Conservation (phyloP, 2,113 vertebrate genomes). For the Colossoma macropomum region DNA sequence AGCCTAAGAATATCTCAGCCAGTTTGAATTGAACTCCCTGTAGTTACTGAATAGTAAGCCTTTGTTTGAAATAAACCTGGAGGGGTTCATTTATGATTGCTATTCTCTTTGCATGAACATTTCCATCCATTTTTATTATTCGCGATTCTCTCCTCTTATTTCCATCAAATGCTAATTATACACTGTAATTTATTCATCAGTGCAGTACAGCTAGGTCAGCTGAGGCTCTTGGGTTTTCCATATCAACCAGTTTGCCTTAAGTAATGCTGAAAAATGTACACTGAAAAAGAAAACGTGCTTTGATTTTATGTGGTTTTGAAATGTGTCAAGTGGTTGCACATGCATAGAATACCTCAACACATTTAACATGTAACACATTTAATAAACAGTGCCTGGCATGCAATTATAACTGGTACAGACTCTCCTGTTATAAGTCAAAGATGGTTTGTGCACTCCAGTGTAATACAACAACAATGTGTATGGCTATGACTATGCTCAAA, state of each 20-base stretch:
- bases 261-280: no score
- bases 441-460: no score
- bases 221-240: not conserved
- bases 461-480: not conserved
- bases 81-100: not conserved
- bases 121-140: not conserved
- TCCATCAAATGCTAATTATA: not conserved
- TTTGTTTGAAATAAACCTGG: no score
- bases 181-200: not conserved
- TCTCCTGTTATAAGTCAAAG: no score
- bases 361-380: no score
- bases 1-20: no score
- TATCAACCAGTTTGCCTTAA: not conserved
- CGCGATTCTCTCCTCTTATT: not conserved
- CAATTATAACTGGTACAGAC: no score
- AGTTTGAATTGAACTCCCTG: no score
- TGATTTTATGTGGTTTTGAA: not conserved
- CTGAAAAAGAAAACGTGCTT: not conserved
- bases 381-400: no score
- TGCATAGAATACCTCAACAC: no score
- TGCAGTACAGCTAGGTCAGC: not conserved
- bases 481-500: not conserved
- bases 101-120: not conserved
- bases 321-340: no score
- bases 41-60: no score